Conservation (phyloP, 2,113 vertebrate species). For the Osmerus mordax region DNA sequence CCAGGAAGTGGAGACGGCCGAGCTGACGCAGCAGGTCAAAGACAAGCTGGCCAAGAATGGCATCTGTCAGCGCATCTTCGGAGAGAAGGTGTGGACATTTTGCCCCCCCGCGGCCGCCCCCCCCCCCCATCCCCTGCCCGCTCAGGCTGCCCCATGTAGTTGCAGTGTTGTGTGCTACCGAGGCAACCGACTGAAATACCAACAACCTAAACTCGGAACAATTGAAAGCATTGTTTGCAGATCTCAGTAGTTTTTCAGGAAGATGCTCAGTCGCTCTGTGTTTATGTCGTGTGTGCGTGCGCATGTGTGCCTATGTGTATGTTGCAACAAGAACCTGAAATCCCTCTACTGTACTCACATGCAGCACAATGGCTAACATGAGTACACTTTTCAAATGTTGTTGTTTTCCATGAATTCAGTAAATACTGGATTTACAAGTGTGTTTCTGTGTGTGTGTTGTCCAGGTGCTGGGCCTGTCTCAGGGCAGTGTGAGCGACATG, state of each 20-base stretch:
- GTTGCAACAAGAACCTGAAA: neutral
- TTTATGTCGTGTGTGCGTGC: neutral
- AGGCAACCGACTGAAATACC: too few species aligned
- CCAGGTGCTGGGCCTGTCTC: conserved; percentile 87
- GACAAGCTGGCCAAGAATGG: conserved; percentile 92
- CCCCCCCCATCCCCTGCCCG: neutral
- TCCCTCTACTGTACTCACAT: too few species aligned
- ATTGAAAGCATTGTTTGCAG: neutral
- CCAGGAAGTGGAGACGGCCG: conserved; percentile 89
- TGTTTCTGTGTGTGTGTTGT: conserved; percentile 23
- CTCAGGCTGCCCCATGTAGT: too few species aligned
- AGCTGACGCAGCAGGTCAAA: conserved; percentile 89
- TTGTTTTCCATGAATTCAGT: too few species aligned
- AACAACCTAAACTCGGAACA: too few species aligned
- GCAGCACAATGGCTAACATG: neutral
- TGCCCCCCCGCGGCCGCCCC: too few species aligned
- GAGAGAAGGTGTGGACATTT: conserved; percentile 80
- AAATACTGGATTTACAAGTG: too few species aligned
- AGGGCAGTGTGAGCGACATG: conserved; percentile 93
- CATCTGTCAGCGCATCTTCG: conserved; percentile 91
- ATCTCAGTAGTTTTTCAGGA: conserved; percentile 30
- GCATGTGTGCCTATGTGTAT: neutral
- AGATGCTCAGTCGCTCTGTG: neutral
- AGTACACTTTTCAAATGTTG: neutral
- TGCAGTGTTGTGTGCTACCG: too few species aligned